These are phyloP conservation scores for Nomada ruficornis DNA, from an alignment of 2,888 invertebrate species.

Conservation along the genomic window DNA sequence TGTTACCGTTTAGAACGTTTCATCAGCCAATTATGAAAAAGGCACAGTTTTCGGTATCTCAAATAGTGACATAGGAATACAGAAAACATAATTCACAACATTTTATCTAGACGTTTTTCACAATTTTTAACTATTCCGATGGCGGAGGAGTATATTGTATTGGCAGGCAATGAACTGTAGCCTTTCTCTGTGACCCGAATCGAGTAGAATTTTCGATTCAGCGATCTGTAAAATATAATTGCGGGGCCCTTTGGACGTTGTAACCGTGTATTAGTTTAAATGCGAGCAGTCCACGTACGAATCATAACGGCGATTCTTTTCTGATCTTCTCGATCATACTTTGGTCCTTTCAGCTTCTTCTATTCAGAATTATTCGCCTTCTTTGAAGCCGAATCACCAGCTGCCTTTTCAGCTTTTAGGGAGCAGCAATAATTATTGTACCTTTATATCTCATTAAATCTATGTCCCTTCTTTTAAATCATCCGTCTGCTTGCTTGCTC, in stretches of 20 bases:
- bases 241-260: not conserved
- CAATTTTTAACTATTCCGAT: not conserved
- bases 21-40: too few relatives aligned
- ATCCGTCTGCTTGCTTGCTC: conserved; percentile 28
- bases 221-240: not conserved
- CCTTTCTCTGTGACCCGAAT: not conserved
- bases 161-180: not conserved
- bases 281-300: conserved; percentile 8
- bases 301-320: not conserved
- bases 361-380: conserved; percentile 1
- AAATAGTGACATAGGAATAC: not conserved
- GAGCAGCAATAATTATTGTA: conserved; percentile 35
- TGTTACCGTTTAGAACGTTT: too few relatives aligned
- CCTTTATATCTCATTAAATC: conserved; percentile 38
- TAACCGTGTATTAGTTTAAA: not conserved
- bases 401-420: conserved; percentile 23
- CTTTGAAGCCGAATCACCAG: conserved; percentile 10
- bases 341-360: not conserved
- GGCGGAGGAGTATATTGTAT: not conserved
- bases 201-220: conserved; percentile 5
- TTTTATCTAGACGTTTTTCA: not conserved
- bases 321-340: not conserved
- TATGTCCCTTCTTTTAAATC: conserved; percentile 36
- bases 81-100: not conserved
- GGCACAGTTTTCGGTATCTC: not conserved